Conservation (phyloP, 2,888 invertebrate species). For the Lampropteryx suffumata region DNA sequence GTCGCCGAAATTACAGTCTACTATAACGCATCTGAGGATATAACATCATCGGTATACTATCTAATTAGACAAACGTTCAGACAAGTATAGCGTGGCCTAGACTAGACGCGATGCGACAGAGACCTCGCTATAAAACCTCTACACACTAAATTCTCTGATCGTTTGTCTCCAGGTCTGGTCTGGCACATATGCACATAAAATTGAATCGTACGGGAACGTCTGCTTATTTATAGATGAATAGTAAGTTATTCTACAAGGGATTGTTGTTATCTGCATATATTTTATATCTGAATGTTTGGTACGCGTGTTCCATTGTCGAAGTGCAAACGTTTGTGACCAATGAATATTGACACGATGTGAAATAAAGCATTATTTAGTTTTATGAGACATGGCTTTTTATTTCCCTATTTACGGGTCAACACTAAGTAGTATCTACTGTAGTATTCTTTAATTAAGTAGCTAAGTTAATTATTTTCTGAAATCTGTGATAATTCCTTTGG, state of each 20-base stretch:
- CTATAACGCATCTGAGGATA: not conserved
- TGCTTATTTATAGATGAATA: constrained; percentile 49
- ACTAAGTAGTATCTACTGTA: too few relatives aligned
- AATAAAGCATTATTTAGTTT: constrained; percentile 81
- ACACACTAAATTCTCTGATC: not conserved
- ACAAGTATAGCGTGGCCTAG: not conserved
- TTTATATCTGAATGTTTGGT: constrained; percentile 68
- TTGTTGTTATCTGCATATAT: constrained; percentile 78
- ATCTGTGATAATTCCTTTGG: too few relatives aligned
- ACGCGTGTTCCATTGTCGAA: constrained; percentile 62
- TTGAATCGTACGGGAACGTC: constrained; percentile 10
- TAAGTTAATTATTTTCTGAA: too few relatives aligned
- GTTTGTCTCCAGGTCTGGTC: not conserved
- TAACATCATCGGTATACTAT: not conserved
- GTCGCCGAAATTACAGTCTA: too few relatives aligned
- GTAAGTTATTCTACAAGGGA: constrained; percentile 58
- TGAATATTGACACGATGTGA: constrained; percentile 77
- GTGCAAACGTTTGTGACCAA: constrained; percentile 75
- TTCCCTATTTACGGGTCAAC: constrained; percentile 26
- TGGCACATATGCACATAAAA: not conserved
- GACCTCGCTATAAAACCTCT: too few relatives aligned
- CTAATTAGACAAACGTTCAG: not conserved
- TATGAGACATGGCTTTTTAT: constrained; percentile 52
- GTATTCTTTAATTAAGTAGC: too few relatives aligned
- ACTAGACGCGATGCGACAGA: too few relatives aligned